Conservation (phyloP, 2,113 vertebrate genomes). For the Microtus richardsoni region DNA sequence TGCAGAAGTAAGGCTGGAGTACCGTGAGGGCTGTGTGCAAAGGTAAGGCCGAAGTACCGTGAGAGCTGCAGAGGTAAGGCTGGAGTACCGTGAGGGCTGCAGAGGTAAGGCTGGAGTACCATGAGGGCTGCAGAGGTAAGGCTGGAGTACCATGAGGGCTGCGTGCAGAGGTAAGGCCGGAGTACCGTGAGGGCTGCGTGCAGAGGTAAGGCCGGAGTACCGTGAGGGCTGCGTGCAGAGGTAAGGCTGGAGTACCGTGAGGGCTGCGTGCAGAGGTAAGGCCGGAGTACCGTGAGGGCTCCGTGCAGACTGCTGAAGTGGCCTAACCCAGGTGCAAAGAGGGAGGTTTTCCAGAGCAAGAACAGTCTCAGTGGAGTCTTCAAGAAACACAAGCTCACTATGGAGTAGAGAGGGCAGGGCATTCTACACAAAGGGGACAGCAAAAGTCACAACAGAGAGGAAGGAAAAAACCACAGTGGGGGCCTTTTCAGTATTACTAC, state of each 20-base stretch:
- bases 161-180: background rate
- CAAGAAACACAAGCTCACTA: background rate
- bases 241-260: too few species aligned
- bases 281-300: background rate
- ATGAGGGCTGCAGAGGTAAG: background rate
- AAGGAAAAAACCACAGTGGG: background rate
- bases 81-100: too few species aligned
- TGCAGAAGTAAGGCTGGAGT: background rate
- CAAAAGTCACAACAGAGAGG: constrained; percentile 29
- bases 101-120: background rate
- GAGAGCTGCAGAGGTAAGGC: too few species aligned
- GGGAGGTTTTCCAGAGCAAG: background rate
- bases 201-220: background rate
- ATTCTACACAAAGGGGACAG: background rate
- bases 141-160: background rate
- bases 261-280: background rate
- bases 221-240: too few species aligned
- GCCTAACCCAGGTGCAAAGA: background rate
- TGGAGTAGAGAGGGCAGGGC: background rate
- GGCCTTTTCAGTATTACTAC: constrained; percentile 20
- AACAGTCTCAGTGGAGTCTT: background rate
- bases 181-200: background rate
- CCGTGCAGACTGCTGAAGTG: background rate
- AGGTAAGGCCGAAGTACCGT: background rate
- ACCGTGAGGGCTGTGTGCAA: background rate